phyloP scores from a whole-genome alignment of 2,113 vertebrate species.

The Psettodes erumei region DNA sequence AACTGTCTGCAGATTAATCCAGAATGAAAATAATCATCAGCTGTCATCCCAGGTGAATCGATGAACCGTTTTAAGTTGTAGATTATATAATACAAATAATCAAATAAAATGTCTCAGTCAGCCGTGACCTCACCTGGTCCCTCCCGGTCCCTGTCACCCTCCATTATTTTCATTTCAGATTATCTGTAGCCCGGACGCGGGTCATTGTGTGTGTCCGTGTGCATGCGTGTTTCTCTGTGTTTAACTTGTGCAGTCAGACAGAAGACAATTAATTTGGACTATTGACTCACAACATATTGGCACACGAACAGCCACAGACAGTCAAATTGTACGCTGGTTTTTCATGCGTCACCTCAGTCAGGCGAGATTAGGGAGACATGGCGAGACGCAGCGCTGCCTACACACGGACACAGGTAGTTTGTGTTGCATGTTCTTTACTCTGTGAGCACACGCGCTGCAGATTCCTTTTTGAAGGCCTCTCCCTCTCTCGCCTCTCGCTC shows the following conservation, averaged over 20 bases:
- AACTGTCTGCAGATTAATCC: not conserved
- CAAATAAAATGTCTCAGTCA: not conserved
- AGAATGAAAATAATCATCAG: not conserved
- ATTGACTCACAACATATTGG: constrained; percentile 46
- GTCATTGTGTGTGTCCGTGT: not conserved
- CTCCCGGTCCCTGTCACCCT: not conserved
- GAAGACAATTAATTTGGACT: constrained; percentile 55
- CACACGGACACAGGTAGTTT: constrained; percentile 34
- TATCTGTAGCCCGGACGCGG: not conserved
- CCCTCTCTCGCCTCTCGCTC: not conserved
- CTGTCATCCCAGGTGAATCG: too few relatives aligned
- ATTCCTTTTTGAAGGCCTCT: constrained; percentile 1
- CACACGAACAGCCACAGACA: not conserved
- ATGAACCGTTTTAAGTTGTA: not conserved
- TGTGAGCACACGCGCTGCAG: not conserved
- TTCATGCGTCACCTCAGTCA: not conserved
- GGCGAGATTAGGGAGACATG: not conserved
- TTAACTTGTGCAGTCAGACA: constrained; percentile 39
- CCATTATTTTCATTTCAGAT: not conserved
- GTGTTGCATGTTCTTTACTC: constrained; percentile 8
- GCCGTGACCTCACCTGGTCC: not conserved
- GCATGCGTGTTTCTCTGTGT: not conserved
- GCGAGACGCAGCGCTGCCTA: not conserved
- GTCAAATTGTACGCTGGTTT: not conserved
- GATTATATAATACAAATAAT: not conserved